Conservation (phyloP, 2,797 vertebrate genomes). For the Sebastes cheni region DNA sequence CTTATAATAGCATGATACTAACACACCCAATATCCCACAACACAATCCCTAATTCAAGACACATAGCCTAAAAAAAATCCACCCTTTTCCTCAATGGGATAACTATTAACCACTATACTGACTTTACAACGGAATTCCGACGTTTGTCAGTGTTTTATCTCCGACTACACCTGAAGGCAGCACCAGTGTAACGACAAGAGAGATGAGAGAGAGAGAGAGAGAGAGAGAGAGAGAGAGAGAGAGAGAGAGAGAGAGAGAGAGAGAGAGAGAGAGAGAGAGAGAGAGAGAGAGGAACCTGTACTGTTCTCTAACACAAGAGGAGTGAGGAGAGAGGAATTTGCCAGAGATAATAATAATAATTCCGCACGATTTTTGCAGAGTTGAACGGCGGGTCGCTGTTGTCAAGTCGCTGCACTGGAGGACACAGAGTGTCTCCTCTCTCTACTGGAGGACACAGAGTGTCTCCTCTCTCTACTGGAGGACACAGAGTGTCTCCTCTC, state of each 20-base stretch:
- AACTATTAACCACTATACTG: not conserved
- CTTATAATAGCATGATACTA: too few species aligned
- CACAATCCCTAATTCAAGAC: not conserved
- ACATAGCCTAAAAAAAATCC: not conserved
- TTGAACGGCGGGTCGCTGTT: conserved; percentile 43
- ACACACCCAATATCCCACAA: not conserved
- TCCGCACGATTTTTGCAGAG: conserved; percentile 26
- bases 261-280: conserved; percentile 35
- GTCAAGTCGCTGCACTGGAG: conserved; percentile 27
- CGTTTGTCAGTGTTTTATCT: not conserved
- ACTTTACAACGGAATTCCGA: not conserved
- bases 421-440: not conserved
- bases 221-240: not conserved
- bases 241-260: conserved; percentile 34
- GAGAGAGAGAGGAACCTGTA: conserved; percentile 79
- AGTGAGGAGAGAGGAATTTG: conserved; percentile 65
- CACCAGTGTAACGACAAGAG: conserved; percentile 76
- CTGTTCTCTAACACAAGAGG: conserved; percentile 59
- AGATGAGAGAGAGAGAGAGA: not conserved
- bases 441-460: conserved; percentile 1
- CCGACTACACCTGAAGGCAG: conserved; percentile 66
- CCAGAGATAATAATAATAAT: conserved; percentile 55
- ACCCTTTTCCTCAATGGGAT: too few species aligned
- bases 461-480: conserved; percentile 14
- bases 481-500: not conserved